Evolutionary conservation across 2,888 invertebrate genomes (phyloP).

Genomic region (Cybosia mesomella): DNA sequence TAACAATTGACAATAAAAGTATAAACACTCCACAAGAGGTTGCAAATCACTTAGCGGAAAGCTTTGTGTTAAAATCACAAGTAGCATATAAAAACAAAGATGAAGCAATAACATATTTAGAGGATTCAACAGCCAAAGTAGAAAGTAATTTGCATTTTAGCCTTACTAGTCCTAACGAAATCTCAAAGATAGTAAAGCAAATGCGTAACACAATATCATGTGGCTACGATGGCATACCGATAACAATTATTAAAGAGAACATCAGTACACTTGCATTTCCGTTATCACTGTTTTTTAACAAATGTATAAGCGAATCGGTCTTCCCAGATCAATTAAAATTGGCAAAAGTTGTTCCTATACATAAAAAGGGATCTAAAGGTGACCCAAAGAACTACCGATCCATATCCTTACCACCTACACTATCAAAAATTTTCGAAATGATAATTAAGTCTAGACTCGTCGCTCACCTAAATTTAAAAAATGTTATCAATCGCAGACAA

Average conservation of each 20-base stretch:
- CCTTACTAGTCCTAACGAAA: not conserved
- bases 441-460: too few species aligned
- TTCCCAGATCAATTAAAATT: not conserved
- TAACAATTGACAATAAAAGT: not conserved
- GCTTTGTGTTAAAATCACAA: not conserved
- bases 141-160: not conserved
- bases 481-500: too few species aligned
- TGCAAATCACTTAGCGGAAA: not conserved
- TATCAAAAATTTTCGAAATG: not conserved
- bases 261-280: not conserved
- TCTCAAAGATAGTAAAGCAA: not conserved
- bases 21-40: not conserved
- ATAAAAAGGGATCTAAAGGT: too few species aligned
- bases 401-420: too few species aligned
- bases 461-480: too few species aligned
- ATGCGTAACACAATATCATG: not conserved
- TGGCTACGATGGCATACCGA: not conserved
- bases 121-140: not conserved
- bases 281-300: not conserved
- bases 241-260: not conserved
- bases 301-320: not conserved
- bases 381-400: too few species aligned
- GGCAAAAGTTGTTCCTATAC: not conserved
- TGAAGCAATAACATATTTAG: not conserved
- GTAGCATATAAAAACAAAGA: not conserved